Percentiles rank a stretch among this genome's conserved stretches.
phyloP scores from a whole-genome alignment of 2,797 vertebrate genomes.

The Anguilla pacifica region DNA sequence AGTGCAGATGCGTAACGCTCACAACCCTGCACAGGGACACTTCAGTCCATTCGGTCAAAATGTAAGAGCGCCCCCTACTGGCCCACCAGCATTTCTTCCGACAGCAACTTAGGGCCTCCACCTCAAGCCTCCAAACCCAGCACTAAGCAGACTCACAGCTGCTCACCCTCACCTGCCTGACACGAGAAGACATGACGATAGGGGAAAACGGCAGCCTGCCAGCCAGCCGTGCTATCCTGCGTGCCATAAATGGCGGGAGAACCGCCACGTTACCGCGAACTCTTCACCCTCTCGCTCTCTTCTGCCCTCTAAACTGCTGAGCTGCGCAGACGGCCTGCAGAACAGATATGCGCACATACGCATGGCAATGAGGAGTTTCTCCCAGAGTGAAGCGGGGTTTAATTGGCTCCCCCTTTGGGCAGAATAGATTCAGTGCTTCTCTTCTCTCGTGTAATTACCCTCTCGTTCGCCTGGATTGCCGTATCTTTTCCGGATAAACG shows the following conservation, averaged over 20 bases:
- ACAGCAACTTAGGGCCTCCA: not conserved
- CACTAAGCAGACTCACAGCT: not conserved
- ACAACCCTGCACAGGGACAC: too few species aligned
- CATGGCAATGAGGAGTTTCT: not conserved
- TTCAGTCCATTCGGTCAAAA: not conserved
- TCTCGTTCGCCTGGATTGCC: not conserved
- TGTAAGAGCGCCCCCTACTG: not conserved
- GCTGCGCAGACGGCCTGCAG: not conserved
- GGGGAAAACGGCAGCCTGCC: not conserved
- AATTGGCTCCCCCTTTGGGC: not conserved
- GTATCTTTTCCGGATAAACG: conserved; percentile 2
- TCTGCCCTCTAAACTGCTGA: not conserved
- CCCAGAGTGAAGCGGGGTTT: not conserved
- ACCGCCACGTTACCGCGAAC: not conserved
- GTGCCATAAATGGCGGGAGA: not conserved
- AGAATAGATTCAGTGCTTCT: not conserved
- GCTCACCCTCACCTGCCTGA: not conserved
- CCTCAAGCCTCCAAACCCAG: too few species aligned
- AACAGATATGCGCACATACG: not conserved
- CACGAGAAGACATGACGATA: not conserved
- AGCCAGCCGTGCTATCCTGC: not conserved
- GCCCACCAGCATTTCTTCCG: not conserved
- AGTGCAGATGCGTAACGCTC: not conserved
- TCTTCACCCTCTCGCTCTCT: not conserved
- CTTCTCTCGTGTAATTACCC: not conserved